Evolutionary conservation across 2,797 vertebrate genomes (phyloP).

Genomic region (Clarias platycephalus): DNA sequence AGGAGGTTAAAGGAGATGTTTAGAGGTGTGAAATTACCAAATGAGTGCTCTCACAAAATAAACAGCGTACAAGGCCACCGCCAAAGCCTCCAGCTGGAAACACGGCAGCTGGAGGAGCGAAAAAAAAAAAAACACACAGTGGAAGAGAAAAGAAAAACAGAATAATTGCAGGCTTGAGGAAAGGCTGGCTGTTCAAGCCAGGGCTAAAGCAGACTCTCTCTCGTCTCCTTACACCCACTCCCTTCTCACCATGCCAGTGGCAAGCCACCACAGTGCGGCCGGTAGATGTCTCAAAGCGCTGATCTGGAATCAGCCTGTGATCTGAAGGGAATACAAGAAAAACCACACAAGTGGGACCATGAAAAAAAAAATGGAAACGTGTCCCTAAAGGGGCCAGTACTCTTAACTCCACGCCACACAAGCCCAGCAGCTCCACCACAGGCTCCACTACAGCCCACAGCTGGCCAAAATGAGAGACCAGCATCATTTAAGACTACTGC

Average conservation of each 20-base stretch:
- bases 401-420: conserved; percentile 37
- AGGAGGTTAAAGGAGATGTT: conserved; percentile 51
- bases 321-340: conserved; percentile 26
- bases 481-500: conserved; percentile 26
- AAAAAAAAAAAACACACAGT: conserved; percentile 22
- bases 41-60: conserved; percentile 56
- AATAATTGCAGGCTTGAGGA: conserved; percentile 57
- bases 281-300: conserved; percentile 32
- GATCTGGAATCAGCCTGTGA: conserved; percentile 31
- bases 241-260: conserved; percentile 29
- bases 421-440: conserved; percentile 47
- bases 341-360: conserved; percentile 31
- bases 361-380: background rate
- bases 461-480: conserved; percentile 43
- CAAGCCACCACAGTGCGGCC: conserved; percentile 32
- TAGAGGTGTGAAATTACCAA: conserved; percentile 61
- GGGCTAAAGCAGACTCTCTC: conserved; percentile 43
- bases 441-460: conserved; percentile 45
- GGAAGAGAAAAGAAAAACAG: conserved; percentile 41
- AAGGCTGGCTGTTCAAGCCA: conserved; percentile 42
- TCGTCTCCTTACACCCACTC: conserved; percentile 49
- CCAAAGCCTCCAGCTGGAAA: conserved; percentile 48
- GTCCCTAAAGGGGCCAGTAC: conserved; percentile 32
- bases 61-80: conserved; percentile 50
- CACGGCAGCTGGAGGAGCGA: conserved; percentile 38